Conservation (phyloP, 2,113 vertebrate species). For the Amphilophus citrinellus region DNA sequence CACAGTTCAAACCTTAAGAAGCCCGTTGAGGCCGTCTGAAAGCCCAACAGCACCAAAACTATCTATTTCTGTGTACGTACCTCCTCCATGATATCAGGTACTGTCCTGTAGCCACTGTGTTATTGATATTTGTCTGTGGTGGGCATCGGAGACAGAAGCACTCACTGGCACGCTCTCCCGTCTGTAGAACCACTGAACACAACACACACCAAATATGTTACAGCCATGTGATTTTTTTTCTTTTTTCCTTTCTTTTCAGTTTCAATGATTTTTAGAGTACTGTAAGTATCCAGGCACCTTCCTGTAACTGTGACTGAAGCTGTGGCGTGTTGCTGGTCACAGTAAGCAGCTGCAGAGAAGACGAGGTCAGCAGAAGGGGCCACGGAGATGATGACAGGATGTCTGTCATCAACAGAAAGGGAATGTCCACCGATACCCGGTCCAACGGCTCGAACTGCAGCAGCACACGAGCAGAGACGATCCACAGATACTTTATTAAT, state of each 20-base stretch:
- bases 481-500: too few relatives aligned
- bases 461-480: slow-evolving; percentile 16
- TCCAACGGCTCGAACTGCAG: slow-evolving; percentile 92
- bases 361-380: slow-evolving; percentile 88
- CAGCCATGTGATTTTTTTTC: too few relatives aligned
- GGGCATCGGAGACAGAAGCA: slow-evolving; percentile 94
- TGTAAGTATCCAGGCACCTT: slow-evolving; percentile 77
- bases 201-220: not conserved
- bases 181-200: slow-evolving; percentile 90
- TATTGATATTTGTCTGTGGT: slow-evolving; percentile 76
- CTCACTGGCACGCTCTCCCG: slow-evolving; percentile 93
- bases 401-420: slow-evolving; percentile 94
- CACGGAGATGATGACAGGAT: slow-evolving; percentile 92
- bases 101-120: slow-evolving; percentile 89
- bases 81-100: slow-evolving; percentile 95
- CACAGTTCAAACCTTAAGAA: not conserved
- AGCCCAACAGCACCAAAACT: not conserved
- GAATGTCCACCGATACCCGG: slow-evolving; percentile 89
- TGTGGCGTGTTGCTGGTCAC: slow-evolving; percentile 84
- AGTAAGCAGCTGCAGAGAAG: slow-evolving; percentile 88
- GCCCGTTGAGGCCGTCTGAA: not conserved
- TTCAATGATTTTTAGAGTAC: not conserved
- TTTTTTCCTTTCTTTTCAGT: not conserved
- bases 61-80: slow-evolving; percentile 57
- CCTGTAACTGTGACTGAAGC: slow-evolving; percentile 87